phyloP scores from a whole-genome alignment of 2,888 invertebrate genomes.

The Crocallis elinguaria region DNA sequence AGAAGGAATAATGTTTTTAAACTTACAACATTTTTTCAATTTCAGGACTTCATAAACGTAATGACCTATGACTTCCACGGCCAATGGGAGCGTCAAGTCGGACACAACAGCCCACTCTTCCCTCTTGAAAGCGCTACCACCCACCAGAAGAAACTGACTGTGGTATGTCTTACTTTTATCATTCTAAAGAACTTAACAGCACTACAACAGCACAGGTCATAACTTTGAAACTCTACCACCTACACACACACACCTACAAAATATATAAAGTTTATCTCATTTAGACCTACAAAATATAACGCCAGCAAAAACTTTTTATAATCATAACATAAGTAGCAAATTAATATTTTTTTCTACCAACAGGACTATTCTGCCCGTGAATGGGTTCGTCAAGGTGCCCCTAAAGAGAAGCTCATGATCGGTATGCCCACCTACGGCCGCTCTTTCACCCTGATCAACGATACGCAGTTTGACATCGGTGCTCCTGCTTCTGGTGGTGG shows the following conservation, averaged over 20 bases:
- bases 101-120: slow-evolving; percentile 96
- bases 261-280: too few relatives aligned
- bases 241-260: too few relatives aligned
- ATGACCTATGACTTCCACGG: slow-evolving; percentile 99
- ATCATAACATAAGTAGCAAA: too few relatives aligned
- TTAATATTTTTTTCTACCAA: too few relatives aligned
- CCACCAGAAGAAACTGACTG: slow-evolving; percentile 96
- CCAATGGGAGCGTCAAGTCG: slow-evolving; percentile 96
- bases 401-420: slow-evolving; percentile 96
- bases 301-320: too few relatives aligned
- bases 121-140: slow-evolving; percentile 95
- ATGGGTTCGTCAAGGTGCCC: slow-evolving; percentile 97
- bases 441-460: slow-evolving; percentile 94
- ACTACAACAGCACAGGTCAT: too few relatives aligned
- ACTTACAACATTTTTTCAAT: slow-evolving; percentile 14
- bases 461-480: slow-evolving; percentile 95
- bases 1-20: neutral
- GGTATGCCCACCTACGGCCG: slow-evolving; percentile 98
- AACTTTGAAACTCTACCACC: too few relatives aligned
- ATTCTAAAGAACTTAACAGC: too few relatives aligned
- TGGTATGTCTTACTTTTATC: slow-evolving; percentile 86
- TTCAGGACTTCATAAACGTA: slow-evolving; percentile 94
- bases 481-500: slow-evolving; percentile 96
- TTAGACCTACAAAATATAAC: too few relatives aligned
- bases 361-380: slow-evolving; percentile 95